Percentiles rank a stretch among this genome's conserved stretches.
These are phyloP conservation scores for Turritopsis rubra DNA, from an alignment of 30 jellyfish, hydroid and myxozoan species.

Conservation along the genomic window DNA sequence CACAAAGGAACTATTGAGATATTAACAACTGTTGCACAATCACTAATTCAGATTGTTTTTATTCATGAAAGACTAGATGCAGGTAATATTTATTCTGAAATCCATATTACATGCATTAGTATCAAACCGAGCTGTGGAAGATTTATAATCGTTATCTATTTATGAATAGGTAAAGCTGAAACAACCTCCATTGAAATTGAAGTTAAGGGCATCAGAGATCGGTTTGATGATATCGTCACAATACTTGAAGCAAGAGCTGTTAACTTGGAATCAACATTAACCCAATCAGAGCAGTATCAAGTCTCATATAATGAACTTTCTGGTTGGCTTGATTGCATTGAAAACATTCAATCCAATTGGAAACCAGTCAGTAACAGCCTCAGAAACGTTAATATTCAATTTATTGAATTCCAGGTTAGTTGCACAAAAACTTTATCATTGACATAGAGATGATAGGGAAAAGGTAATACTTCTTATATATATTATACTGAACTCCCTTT, in stretches of 20 bases:
- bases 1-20: conserved; percentile 93
- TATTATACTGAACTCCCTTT: not conserved
- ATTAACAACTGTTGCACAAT: conserved; percentile 52
- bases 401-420: conserved; percentile 65
- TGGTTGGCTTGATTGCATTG: conserved; percentile 83
- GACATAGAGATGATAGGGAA: not conserved
- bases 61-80: conserved; percentile 19
- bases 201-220: conserved; percentile 69
- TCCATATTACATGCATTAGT: too few species aligned
- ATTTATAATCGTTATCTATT: too few species aligned
- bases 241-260: conserved; percentile 93
- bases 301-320: conserved; percentile 49
- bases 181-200: conserved; percentile 56
- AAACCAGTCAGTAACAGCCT: conserved; percentile 46
- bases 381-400: conserved; percentile 42
- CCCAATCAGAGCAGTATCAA: conserved; percentile 81
- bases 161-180: conserved; percentile 21
- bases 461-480: not conserved
- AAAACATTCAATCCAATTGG: conserved; percentile 41
- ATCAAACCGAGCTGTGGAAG: too few species aligned
- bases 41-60: conserved; percentile 47
- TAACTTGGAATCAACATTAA: conserved; percentile 82
- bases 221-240: conserved; percentile 81
- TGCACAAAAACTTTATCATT: not conserved
- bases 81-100: not conserved